These are phyloP conservation scores for Actinemys pallida DNA, from an alignment of 2,113 vertebrate genomes.

Conservation along the genomic window DNA sequence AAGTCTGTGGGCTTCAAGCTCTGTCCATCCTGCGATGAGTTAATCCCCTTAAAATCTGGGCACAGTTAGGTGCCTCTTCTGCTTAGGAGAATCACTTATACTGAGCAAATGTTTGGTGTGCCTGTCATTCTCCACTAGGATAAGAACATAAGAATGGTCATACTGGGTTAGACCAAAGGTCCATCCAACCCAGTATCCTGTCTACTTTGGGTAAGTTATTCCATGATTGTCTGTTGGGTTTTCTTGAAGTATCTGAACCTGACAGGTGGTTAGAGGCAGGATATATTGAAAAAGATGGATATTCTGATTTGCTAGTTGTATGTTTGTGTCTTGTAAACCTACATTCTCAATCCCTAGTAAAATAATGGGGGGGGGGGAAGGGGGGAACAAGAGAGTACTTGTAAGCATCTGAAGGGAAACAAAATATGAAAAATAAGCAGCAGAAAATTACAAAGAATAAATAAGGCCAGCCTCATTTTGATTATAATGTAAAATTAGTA, in stretches of 20 bases:
- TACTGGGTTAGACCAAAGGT: no score
- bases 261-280: not conserved
- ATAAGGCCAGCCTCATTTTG: not conserved
- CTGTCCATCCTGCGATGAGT: not conserved
- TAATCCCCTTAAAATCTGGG: not conserved
- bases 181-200: no score
- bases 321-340: not conserved
- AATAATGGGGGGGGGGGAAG: not conserved
- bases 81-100: not conserved
- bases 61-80: not conserved
- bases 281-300: not conserved
- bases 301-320: not conserved
- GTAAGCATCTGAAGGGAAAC: not conserved
- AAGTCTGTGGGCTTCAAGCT: not conserved
- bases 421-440: not conserved
- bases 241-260: not conserved
- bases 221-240: not conserved
- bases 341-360: not conserved
- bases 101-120: not conserved
- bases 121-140: not conserved
- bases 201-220: not conserved
- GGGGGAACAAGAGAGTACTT: not conserved
- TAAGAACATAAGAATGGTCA: no score
- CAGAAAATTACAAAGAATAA: not conserved
- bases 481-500: not conserved